Evolutionary conservation across 1,140 invertebrate genomes (phyloP).

Genomic region (Bombus ignitus): DNA sequence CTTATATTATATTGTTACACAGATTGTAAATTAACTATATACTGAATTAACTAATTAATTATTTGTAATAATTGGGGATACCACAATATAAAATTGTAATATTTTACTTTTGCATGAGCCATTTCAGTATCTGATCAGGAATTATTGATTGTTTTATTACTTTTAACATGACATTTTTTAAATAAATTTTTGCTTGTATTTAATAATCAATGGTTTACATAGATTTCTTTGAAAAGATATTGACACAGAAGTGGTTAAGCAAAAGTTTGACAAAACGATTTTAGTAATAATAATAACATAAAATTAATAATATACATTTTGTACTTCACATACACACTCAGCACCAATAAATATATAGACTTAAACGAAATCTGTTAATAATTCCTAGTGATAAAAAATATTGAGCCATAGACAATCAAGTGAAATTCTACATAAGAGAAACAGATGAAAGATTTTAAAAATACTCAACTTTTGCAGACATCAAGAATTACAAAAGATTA

Average conservation of each 20-base stretch:
- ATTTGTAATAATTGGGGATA: conserved; percentile 38
- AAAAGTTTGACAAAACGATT: conserved; percentile 54
- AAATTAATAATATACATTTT: conserved; percentile 30
- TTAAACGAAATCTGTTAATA: conserved; percentile 33
- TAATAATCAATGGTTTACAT: not conserved
- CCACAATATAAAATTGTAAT: conserved; percentile 50
- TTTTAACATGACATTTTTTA: not conserved
- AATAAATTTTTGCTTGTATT: not conserved
- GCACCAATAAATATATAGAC: conserved; percentile 44
- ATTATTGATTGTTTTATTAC: conserved; percentile 14
- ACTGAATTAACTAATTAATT: conserved; percentile 46
- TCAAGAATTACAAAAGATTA: not conserved
- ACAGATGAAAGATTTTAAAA: not conserved
- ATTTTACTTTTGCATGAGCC: conserved; percentile 52
- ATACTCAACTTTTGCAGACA: not conserved
- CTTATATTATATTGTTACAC: conserved; percentile 38
- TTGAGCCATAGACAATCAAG: conserved; percentile 24
- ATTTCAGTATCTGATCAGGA: conserved; percentile 10
- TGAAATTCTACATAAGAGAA: conserved; percentile 16
- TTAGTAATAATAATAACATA: conserved; percentile 27
- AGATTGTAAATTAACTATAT: conserved; percentile 41
- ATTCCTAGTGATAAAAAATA: not conserved
- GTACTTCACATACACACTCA: conserved; percentile 46
- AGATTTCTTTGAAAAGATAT: not conserved
- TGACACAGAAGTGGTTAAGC: conserved; percentile 44